Evolutionary conservation across 2,888 invertebrate species (phyloP), one percentile per base, ranked within the genome.

Genomic region (Orchesella flavescens): DNA sequence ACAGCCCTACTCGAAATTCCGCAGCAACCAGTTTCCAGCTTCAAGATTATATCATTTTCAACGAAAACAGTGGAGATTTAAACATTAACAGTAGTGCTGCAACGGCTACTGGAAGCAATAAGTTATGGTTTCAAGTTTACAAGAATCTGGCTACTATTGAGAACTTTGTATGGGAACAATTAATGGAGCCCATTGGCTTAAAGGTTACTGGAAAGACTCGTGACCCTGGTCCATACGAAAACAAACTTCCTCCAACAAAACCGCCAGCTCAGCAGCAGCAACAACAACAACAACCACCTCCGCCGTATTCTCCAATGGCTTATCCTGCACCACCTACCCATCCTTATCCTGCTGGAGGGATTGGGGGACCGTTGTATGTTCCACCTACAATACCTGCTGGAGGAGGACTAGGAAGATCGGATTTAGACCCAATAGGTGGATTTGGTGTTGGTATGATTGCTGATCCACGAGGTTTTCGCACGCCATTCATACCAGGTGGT

Each of bases 121-220:
- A 66, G 43, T 34, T 49, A 0, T 76, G 76, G 76, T 43, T 24
- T 19, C 66, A 76, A 10, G 15, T 76, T 0, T 73, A 77, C 59
- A 77, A 69, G 55, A 59, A 59, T 24, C 55, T 69, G 9, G 53
- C 44, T 4, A 23, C 7, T 15, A 63, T 87, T 49, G 87, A 87
- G 74, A 74, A 61, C 7, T 68, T 81, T 59, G 83, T 87, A 21
- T 87, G 87, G 85, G 61, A 71, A 10, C 80, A 83, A 21, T 55
- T 87, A 12, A 83, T 87, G 84, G 87, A 87, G 21, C 87, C 87
- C 5, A 44, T 87, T 24, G 86, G 86, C 43, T 46, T 87, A 0
- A 69, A 68, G 49, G 87, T 85, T 1, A 72, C 79, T 34, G 87
- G 86, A 13, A 77, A 84, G 23, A 73, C 81, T 10, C 84, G 84